Evolutionary conservation across 2,888 invertebrate genomes (phyloP), one percentile per base, ranked within the genome.

Genomic region (Pseudolycoriella hygida): DNA sequence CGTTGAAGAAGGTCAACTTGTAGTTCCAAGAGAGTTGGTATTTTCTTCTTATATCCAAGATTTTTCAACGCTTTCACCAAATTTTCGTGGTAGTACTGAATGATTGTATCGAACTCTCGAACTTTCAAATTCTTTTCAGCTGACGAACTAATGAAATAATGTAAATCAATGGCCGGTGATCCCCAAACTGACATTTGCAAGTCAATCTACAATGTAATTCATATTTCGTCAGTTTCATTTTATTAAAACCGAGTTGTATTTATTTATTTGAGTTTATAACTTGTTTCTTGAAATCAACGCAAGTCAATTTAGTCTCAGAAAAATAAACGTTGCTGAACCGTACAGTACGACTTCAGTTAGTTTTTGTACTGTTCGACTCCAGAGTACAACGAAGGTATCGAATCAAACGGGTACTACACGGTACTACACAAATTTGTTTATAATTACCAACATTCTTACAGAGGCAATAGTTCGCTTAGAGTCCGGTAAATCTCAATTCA

Each of bases 171-270:
- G 1, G 60, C 60, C 2, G 64, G 64, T 5, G 65, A 62, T 25
- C 57, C 56, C 65, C 65, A 64, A n/a, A 50, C 57, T 14, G 58
- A 52, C 50, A 61, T 63, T 43, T 64, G 64, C 15, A 63, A 64
- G 47, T 64, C 64, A 37, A 64, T 60, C 3, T 64, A 51, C 2
- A 60, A 30, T 10, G 30, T 10, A 30, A 30, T 10, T 30, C 30
- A 11, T 53, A 58, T 52, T 63, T 62, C 2, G 32, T 34, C 17
- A 30, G 17, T 6, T 40, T 11, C 2, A 14, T 17, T 5, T 17
- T 15, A n/a, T 6, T 30, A 30, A 30, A 30, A 30, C 6, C 11
- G 30, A 30, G n/a, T n/a, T n/a, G n/a, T n/a, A n/a, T n/a, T n/a
- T n/a, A n/a, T n/a, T n/a, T n/a, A n/a, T n/a, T n/a, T n/a, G n/a